These are phyloP conservation scores for Chaetodon trifasciatus DNA, from an alignment of 2,797 vertebrate genomes.

Conservation along the genomic window DNA sequence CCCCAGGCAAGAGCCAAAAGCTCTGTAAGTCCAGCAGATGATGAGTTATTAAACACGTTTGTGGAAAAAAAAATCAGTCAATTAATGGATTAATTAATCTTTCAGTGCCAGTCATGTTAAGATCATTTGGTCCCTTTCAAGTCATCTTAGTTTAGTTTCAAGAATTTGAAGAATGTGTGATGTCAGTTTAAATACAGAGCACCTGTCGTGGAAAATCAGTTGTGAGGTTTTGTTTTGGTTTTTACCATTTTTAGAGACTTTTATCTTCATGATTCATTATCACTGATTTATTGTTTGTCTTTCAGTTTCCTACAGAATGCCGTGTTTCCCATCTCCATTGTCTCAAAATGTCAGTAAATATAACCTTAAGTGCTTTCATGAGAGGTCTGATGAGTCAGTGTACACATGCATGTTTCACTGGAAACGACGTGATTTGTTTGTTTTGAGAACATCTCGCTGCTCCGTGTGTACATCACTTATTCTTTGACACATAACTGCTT, in stretches of 20 bases:
- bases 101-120: neutral
- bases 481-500: slow-evolving; percentile 15
- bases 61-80: too few relatives aligned
- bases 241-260: neutral
- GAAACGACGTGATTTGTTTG: neutral
- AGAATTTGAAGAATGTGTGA: neutral
- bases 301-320: neutral
- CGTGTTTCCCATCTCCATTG: neutral
- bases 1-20: neutral
- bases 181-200: neutral
- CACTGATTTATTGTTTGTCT: neutral
- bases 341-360: neutral
- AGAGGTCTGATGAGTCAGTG: slow-evolving; percentile 14
- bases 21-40: neutral
- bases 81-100: fast-evolving
- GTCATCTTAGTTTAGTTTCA: neutral
- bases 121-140: neutral
- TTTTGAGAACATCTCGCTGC: neutral
- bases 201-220: neutral
- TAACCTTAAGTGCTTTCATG: neutral
- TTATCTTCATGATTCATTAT: neutral
- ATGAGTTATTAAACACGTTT: too few relatives aligned
- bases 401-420: neutral
- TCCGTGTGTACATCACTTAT: neutral
- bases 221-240: neutral